phyloP scores from a whole-genome alignment of 2,888 invertebrate genomes.

The Keiferia lycopersicella region DNA sequence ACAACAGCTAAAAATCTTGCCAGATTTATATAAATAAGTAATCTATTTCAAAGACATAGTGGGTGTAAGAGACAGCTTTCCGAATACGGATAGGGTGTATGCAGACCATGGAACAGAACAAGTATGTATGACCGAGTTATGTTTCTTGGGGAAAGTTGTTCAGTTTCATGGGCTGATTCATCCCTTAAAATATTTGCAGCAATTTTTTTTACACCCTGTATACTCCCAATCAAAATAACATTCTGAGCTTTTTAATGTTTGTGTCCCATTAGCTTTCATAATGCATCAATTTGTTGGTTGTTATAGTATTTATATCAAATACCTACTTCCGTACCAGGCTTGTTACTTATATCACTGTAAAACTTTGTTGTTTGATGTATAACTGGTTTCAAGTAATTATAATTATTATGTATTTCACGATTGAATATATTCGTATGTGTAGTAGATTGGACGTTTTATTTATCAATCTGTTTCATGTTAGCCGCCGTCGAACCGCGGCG shows the following conservation, averaged over 20 bases:
- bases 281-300: background rate
- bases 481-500: no score
- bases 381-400: slow-evolving; percentile 41
- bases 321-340: slow-evolving; percentile 23
- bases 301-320: background rate
- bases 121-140: no score
- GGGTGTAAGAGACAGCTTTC: no score
- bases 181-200: no score
- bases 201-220: no score
- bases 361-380: slow-evolving; percentile 40
- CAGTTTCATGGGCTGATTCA: no score
- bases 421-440: slow-evolving; percentile 72
- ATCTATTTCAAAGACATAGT: no score
- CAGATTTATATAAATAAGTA: background rate
- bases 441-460: slow-evolving; percentile 60
- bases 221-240: background rate
- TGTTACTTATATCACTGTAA: slow-evolving; percentile 39
- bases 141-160: no score
- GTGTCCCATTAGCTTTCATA: background rate
- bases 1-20: no score
- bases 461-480: slow-evolving; percentile 20
- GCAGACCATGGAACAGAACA: no score
- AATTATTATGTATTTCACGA: slow-evolving; percentile 59
- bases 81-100: no score
- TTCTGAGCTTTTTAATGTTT: no score